phyloP scores from a whole-genome alignment of 2,888 invertebrate species.

The Meiosimyza decipiens region DNA sequence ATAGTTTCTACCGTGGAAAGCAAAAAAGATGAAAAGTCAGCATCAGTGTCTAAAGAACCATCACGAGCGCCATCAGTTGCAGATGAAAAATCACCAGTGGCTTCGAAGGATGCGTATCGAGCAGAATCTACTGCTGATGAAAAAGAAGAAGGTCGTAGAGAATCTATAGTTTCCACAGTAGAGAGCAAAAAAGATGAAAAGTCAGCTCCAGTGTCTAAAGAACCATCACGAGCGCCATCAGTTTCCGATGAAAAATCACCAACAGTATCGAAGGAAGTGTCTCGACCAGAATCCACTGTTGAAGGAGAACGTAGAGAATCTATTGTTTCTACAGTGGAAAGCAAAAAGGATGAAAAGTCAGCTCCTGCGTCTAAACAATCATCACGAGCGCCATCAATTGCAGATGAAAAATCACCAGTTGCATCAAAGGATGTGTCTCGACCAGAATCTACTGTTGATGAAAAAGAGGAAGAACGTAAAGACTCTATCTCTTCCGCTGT shows the following conservation, averaged over 20 bases:
- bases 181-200: constrained; percentile 31
- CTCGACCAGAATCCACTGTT: no score
- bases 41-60: constrained; percentile 30
- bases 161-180: no score
- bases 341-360: no score
- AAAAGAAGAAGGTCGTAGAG: no score
- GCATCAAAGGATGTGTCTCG: constrained; percentile 32
- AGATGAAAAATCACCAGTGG: no score
- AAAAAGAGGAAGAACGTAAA: constrained; percentile 29
- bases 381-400: not conserved
- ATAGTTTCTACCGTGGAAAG: no score
- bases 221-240: constrained; percentile 45
- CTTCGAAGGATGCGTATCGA: no score
- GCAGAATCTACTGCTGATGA: no score
- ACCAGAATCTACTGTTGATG: constrained; percentile 28
- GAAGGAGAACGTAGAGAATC: constrained; percentile 37
- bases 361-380: no score
- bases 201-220: constrained; percentile 43
- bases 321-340: no score
- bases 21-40: constrained; percentile 17
- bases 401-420: constrained; percentile 38
- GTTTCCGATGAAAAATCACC: constrained; percentile 39
- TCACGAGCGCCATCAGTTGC: constrained; percentile 23
- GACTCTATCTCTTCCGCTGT: not conserved
- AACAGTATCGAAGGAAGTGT: no score